Evolutionary conservation across 2,888 invertebrate genomes (phyloP).

Genomic region (Drosophila basisetae): DNA sequence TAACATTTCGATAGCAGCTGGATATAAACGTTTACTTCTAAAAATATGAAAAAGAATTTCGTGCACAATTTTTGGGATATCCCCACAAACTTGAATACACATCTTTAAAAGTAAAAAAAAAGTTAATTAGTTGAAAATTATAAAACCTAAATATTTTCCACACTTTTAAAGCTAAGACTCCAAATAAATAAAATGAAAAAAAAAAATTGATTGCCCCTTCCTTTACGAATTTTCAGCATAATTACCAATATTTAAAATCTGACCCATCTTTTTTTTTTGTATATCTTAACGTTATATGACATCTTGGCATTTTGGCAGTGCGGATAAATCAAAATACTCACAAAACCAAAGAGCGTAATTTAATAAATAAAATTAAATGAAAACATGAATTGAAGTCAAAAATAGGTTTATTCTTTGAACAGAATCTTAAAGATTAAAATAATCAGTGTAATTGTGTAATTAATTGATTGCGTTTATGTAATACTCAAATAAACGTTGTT

Average conservation of each 20-base stretch:
- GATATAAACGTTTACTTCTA: not conserved
- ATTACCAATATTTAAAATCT: not conserved
- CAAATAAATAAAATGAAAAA: not conserved
- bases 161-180: not conserved
- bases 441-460: conserved; percentile 28
- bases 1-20: not conserved
- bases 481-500: conserved; percentile 35
- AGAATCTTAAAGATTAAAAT: conserved; percentile 38
- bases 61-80: not conserved
- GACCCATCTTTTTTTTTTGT: not conserved
- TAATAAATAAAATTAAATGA: conserved; percentile 8
- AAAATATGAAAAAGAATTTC: not conserved
- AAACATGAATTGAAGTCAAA: conserved; percentile 38
- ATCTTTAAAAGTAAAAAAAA: not conserved
- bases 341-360: not conserved
- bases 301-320: not conserved
- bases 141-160: not conserved
- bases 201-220: not conserved
- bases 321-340: conserved; percentile 1
- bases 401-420: conserved; percentile 65
- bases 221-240: not conserved
- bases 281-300: not conserved
- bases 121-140: not conserved
- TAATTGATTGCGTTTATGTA: conserved; percentile 11
- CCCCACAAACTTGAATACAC: not conserved